Conservation (phyloP, 2,113 vertebrate species). For the Oryctolagus cuniculus region mOryCun1.1 NC_091432.1:123875501-123876000, state of each 20-base stretch:
- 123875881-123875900: not conserved
- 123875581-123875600: too few relatives aligned
- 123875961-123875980: not conserved
- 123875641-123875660: too few relatives aligned
- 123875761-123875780: not conserved
- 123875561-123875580: too few relatives aligned
- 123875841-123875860: not conserved
- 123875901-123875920: not conserved
- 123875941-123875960: not conserved
- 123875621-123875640: too few relatives aligned
- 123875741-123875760: not conserved
- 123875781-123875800: slow-evolving; percentile 32
- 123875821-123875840: not conserved
- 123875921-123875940: not conserved
- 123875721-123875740: not conserved
- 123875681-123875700: slow-evolving; percentile 17
- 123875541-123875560: too few relatives aligned
- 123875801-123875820: slow-evolving; percentile 1
- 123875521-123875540: too few relatives aligned
- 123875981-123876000: accelerated
- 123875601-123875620: too few relatives aligned
- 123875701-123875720: not conserved
- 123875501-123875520: too few relatives aligned
- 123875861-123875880: not conserved
- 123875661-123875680: too few relatives aligned